Evolutionary conservation across 1,140 invertebrate genomes (phyloP).

Genomic region (Halyomorpha halys): DNA sequence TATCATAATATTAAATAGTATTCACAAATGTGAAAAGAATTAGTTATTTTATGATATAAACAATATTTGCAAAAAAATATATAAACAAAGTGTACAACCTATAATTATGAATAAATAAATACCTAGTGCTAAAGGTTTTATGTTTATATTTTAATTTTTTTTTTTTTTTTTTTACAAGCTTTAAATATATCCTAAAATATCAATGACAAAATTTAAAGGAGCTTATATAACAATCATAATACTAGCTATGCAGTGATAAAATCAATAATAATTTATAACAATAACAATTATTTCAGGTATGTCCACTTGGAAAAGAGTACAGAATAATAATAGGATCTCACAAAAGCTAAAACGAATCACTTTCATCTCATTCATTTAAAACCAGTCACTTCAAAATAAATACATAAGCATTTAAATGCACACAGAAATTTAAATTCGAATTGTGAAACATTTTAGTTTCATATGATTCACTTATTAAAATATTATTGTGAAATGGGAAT

Average conservation of each 20-base stretch:
- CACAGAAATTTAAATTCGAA: slow-evolving; percentile 11
- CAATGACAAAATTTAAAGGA: slow-evolving; percentile 17
- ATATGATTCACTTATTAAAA: too few species aligned
- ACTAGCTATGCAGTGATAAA: slow-evolving; percentile 15
- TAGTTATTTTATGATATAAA: slow-evolving; percentile 5
- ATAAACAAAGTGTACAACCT: slow-evolving; percentile 17
- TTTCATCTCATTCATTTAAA: too few species aligned
- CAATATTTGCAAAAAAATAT: slow-evolving; percentile 11
- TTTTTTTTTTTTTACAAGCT: background rate
- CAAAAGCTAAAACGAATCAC: too few species aligned
- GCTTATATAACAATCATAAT: slow-evolving; percentile 16
- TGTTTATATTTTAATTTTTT: background rate
- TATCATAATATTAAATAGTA: slow-evolving; percentile 11
- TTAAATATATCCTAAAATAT: slow-evolving; percentile 16
- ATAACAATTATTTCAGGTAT: slow-evolving; percentile 7
- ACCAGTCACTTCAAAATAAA: background rate
- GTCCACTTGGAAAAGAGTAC: too few species aligned
- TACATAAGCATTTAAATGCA: slow-evolving; percentile 10
- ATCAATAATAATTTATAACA: slow-evolving; percentile 10
- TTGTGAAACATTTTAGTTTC: background rate
- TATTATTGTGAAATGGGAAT: too few species aligned
- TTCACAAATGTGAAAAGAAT: slow-evolving; percentile 4
- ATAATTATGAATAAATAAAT: slow-evolving; percentile 8
- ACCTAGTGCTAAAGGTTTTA: slow-evolving; percentile 1
- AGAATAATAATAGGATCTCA: too few species aligned